Evolutionary conservation across 2,888 invertebrate genomes (phyloP).

Genomic region (Oscheius sp.): DNA sequence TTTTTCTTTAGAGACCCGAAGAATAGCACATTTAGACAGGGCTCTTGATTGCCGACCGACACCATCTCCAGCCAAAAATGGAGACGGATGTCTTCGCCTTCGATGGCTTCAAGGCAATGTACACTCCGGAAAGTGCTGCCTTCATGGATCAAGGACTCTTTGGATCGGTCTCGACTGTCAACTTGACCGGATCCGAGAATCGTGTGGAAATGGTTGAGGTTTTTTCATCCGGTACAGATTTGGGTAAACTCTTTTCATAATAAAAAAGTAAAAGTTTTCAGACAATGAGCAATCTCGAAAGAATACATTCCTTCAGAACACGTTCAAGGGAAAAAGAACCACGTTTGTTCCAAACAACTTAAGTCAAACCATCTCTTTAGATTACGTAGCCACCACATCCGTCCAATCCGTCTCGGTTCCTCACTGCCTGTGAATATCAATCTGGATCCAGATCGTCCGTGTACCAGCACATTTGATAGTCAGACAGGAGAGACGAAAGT

Average conservation of each 20-base stretch:
- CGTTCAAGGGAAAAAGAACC: background rate
- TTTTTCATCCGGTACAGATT: background rate
- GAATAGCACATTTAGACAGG: constrained; percentile 3
- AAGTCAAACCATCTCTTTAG: background rate
- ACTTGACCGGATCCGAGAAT: background rate
- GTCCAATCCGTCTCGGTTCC: background rate
- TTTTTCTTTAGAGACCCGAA: background rate
- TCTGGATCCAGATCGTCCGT: constrained; percentile 10
- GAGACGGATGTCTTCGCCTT: constrained; percentile 11
- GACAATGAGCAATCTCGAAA: background rate
- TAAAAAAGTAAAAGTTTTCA: background rate
- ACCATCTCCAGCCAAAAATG: constrained; percentile 12
- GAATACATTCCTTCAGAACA: background rate
- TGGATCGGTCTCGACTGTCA: constrained; percentile 14
- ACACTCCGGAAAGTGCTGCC: constrained; percentile 13
- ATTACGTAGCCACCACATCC: constrained; percentile 5
- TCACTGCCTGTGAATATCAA: constrained; percentile 15
- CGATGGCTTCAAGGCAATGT: constrained; percentile 22
- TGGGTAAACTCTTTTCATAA: background rate
- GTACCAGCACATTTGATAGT: background rate
- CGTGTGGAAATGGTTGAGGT: constrained; percentile 4
- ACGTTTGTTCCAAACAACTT: background rate
- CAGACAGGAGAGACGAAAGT: background rate
- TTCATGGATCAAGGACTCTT: background rate
- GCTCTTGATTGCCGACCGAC: constrained; percentile 8